Conservation (phyloP, 2,797 vertebrate species). For the Rousettus madagascariensis region DNA sequence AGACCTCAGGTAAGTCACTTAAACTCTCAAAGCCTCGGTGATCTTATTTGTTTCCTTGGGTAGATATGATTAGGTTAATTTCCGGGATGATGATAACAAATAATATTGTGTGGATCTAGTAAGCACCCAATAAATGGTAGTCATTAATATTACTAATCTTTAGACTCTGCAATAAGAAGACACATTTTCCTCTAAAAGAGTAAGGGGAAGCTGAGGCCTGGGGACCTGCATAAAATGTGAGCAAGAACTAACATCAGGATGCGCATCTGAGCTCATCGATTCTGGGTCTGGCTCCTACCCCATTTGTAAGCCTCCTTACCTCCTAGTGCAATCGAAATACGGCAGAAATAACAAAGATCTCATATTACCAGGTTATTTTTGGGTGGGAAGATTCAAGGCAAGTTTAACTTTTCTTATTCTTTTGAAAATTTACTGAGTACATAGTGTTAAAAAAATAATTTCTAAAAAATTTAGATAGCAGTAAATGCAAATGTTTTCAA, state of each 20-base stretch:
- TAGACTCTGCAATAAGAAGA: not conserved
- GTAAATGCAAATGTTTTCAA: not conserved
- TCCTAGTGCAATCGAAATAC: not conserved
- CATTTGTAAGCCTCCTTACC: not conserved
- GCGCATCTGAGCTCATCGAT: not conserved
- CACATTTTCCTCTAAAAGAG: not conserved
- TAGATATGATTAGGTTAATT: not conserved
- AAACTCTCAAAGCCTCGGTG: not conserved
- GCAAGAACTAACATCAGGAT: not conserved
- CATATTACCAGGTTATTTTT: not conserved
- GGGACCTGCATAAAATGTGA: not conserved
- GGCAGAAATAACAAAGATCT: not conserved
- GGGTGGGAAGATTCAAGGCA: not conserved
- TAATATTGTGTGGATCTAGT: not conserved
- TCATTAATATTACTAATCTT: not conserved
- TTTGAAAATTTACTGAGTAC: not conserved
- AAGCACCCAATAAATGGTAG: not conserved
- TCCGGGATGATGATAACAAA: not conserved
- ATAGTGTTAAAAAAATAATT: not conserved
- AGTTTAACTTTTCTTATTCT: not conserved
- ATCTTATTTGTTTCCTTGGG: not conserved
- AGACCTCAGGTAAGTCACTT: not conserved
- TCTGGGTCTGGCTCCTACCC: not conserved
- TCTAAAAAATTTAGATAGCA: not conserved
- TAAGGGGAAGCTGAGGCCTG: not conserved